A percentile compares a stretch with the other conserved stretches of the same genome.
Evolutionary conservation across 1,140 invertebrate genomes (phyloP).

Genomic region (Hyles euphorbiae): DNA sequence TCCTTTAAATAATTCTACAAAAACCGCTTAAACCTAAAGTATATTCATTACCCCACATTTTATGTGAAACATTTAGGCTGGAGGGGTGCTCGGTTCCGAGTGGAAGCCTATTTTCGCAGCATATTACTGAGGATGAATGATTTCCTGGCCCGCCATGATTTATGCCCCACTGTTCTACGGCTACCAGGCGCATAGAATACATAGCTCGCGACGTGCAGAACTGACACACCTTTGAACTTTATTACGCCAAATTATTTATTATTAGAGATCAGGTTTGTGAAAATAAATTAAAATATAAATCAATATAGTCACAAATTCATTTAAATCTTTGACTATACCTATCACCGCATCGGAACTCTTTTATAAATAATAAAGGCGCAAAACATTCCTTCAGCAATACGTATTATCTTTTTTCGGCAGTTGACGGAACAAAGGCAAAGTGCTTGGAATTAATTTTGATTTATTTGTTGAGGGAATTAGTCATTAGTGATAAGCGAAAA

Average conservation of each 20-base stretch:
- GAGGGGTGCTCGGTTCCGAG: constrained; percentile 46
- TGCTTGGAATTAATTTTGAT: too few relatives aligned
- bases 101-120: constrained; percentile 72
- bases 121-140: constrained; percentile 72
- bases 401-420: too few relatives aligned
- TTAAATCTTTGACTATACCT: too few relatives aligned
- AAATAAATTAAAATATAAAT: too few relatives aligned
- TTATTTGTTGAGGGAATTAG: too few relatives aligned
- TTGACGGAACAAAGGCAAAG: too few relatives aligned
- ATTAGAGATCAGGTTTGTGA: too few relatives aligned
- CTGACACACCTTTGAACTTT: constrained; percentile 55
- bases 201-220: constrained; percentile 42
- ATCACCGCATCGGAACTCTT: too few relatives aligned
- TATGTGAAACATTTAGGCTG: constrained; percentile 59
- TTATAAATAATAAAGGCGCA: too few relatives aligned
- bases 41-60: constrained; percentile 54
- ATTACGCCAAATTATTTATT: constrained; percentile 15
- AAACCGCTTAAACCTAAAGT: constrained; percentile 28
- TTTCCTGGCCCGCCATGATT: constrained; percentile 69
- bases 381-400: too few relatives aligned
- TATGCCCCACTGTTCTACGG: constrained; percentile 50
- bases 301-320: too few relatives aligned
- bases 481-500: too few relatives aligned
- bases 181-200: constrained; percentile 44
- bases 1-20: neutral